These are phyloP conservation scores for Bradypodion ventrale DNA, from an alignment of 2,797 vertebrate species.

Conservation along the genomic window DNA sequence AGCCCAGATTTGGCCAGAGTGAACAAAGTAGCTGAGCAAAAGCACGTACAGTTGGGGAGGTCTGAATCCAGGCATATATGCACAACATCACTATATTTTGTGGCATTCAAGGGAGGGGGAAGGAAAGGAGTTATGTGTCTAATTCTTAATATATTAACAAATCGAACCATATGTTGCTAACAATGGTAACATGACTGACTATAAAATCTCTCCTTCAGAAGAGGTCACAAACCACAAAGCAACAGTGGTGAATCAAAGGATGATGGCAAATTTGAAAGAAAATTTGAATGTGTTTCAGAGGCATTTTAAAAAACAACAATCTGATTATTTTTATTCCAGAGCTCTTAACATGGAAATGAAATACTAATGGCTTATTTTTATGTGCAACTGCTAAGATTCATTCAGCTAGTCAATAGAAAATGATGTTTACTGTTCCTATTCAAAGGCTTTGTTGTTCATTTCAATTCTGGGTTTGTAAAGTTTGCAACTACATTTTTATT, in stretches of 20 bases:
- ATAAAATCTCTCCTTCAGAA: conserved; percentile 3
- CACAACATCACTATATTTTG: too few relatives aligned
- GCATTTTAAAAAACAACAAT: background rate
- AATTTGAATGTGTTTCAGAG: background rate
- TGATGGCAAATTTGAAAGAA: too few relatives aligned
- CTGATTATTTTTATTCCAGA: conserved; percentile 22
- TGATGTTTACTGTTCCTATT: conserved; percentile 39
- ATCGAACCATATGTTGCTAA: background rate
- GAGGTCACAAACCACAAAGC: background rate
- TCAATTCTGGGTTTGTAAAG: conserved; percentile 24
- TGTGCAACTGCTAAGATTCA: conserved; percentile 47
- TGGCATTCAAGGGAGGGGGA: background rate
- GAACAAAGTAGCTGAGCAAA: too few relatives aligned
- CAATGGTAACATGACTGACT: background rate
- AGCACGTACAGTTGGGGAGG: too few relatives aligned
- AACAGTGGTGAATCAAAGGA: background rate
- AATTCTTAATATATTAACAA: background rate
- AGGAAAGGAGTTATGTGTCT: background rate
- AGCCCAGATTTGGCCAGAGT: too few relatives aligned
- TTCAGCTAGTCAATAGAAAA: conserved; percentile 42
- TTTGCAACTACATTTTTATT: background rate
- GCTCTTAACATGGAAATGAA: conserved; percentile 43
- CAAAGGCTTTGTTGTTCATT: conserved; percentile 24
- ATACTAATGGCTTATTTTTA: conserved; percentile 23
- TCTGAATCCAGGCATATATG: too few relatives aligned